phyloP scores from a whole-genome alignment of 2,113 vertebrate species.

The Zonotrichia leucophrys region DNA sequence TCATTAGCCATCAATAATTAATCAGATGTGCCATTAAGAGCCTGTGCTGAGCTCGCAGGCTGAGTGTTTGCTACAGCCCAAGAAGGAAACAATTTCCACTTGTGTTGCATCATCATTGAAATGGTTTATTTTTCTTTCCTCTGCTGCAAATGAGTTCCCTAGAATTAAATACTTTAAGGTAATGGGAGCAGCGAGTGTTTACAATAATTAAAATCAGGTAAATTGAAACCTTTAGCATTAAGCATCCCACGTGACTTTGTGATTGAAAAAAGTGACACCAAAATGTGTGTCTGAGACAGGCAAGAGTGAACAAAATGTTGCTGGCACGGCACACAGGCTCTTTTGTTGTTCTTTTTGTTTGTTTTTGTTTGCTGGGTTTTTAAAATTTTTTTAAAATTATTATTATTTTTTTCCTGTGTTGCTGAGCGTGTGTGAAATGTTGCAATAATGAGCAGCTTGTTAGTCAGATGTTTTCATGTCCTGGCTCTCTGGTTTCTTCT shows the following conservation, averaged over 20 bases:
- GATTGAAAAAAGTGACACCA: background rate
- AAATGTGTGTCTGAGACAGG: background rate
- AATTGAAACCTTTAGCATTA: background rate
- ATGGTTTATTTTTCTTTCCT: background rate
- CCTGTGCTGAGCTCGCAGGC: background rate
- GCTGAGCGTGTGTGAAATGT: background rate
- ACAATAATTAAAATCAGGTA: background rate
- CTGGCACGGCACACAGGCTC: background rate
- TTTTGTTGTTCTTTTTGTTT: background rate
- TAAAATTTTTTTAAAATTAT: no score
- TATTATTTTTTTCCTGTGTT: background rate
- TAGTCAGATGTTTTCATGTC: constrained; percentile 1
- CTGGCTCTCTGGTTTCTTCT: background rate
- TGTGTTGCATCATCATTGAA: background rate
- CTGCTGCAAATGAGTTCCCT: background rate
- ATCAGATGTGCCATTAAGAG: background rate
- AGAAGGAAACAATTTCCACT: background rate
- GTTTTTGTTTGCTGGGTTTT: no score
- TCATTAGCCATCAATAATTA: background rate
- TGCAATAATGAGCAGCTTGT: background rate
- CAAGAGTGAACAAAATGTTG: background rate
- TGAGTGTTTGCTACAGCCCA: background rate
- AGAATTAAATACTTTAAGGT: constrained; percentile 8
- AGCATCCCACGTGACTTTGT: background rate
- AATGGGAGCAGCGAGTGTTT: background rate